phyloP scores from a whole-genome alignment of 2,113 vertebrate species.

The Galeopterus variegatus region DNA sequence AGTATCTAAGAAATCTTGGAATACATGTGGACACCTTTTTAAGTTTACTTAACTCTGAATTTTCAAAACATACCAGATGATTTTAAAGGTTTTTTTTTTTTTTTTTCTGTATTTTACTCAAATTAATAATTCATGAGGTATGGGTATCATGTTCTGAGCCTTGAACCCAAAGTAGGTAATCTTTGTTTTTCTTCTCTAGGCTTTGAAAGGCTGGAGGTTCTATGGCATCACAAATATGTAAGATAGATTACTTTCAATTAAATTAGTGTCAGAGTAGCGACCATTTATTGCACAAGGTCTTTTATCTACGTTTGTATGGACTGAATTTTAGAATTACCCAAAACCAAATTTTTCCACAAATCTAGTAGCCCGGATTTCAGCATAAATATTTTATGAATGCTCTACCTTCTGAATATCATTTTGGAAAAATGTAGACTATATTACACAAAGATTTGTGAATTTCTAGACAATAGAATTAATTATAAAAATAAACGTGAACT shows the following conservation, averaged over 20 bases:
- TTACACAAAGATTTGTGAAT: not conserved
- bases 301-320: not conserved
- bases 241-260: not conserved
- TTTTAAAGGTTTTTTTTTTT: not conserved
- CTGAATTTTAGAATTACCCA: not conserved
- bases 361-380: not conserved
- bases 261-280: not conserved
- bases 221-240: not conserved
- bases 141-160: not conserved
- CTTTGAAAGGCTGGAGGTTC: not conserved
- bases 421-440: not conserved
- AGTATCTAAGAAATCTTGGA: not conserved
- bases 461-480: not conserved
- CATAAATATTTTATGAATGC: not conserved
- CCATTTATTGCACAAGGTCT: not conserved
- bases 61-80: not conserved
- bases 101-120: not conserved
- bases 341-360: not conserved
- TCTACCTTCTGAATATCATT: not conserved
- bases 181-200: not conserved
- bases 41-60: not conserved
- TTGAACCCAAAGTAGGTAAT: not conserved
- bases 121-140: not conserved
- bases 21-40: not conserved
- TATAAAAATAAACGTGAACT: not conserved